phyloP scores from a whole-genome alignment of 2,888 invertebrate genomes.

The Mylabris sibirica region DNA sequence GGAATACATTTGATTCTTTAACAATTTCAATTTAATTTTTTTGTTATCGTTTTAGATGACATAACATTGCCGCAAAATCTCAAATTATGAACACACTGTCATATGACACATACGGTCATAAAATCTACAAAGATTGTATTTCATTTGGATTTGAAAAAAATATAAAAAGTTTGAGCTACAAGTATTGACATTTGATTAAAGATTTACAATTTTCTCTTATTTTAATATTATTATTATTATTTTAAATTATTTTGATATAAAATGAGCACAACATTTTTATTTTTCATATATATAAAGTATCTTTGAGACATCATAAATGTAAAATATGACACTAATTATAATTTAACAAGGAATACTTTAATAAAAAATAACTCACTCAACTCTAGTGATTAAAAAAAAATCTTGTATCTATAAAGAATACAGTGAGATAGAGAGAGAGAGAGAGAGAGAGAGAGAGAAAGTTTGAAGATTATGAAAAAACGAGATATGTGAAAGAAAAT shows the following conservation, averaged over 20 bases:
- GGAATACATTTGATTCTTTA: background rate
- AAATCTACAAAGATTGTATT: conserved; percentile 53
- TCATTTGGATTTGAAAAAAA: conserved; percentile 54
- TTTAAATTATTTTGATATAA: conserved; percentile 50
- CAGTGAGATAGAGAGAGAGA: background rate
- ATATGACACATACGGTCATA: conserved; percentile 51
- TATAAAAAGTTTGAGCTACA: conserved; percentile 60
- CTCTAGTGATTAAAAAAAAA: conserved; percentile 12
- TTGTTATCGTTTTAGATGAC: conserved; percentile 32
- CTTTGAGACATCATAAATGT: conserved; percentile 50
- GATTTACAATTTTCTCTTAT: conserved; percentile 41
- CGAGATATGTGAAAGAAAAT: conserved; percentile 21
- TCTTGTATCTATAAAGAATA: too few species aligned
- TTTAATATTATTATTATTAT: conserved; percentile 28
- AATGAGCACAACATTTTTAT: conserved; percentile 56
- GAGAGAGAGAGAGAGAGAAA: background rate
- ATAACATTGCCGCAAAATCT: conserved; percentile 49
- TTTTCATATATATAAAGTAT: conserved; percentile 24
- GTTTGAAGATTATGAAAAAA: background rate
- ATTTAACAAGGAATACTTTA: conserved; percentile 30
- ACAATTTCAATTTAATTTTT: background rate
- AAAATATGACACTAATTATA: conserved; percentile 46
- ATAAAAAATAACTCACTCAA: conserved; percentile 27
- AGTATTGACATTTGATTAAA: conserved; percentile 61
- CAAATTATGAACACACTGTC: conserved; percentile 52